Conservation (phyloP, 53 echinoderm and acorn worm genomes). For the Glandiceps talaboti region DNA sequence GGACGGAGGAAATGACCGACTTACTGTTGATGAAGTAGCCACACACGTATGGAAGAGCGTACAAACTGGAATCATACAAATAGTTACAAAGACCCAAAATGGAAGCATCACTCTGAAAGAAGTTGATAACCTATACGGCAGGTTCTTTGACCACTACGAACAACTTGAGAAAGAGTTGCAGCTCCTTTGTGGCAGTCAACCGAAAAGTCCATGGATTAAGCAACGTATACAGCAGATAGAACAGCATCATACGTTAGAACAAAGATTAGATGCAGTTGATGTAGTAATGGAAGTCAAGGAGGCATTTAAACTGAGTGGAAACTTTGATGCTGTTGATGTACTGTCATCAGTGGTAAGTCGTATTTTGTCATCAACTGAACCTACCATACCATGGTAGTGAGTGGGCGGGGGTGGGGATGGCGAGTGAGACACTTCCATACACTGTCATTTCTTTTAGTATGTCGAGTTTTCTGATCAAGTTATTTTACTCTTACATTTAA, state of each 20-base stretch:
- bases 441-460: too few species aligned
- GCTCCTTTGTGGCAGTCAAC: background rate
- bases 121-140: background rate
- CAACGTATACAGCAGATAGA: background rate
- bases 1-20: background rate
- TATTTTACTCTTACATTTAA: too few species aligned
- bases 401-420: too few species aligned
- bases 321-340: background rate
- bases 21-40: background rate
- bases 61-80: background rate
- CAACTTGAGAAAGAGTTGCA: background rate
- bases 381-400: too few species aligned
- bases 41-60: background rate
- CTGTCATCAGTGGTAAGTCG: constrained; percentile 5
- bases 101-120: background rate
- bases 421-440: too few species aligned
- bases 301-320: constrained; percentile 7
- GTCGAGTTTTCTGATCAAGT: too few species aligned
- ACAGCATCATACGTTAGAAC: background rate
- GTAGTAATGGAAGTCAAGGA: constrained; percentile 3
- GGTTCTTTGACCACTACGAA: background rate
- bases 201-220: background rate
- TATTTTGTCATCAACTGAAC: too few species aligned
- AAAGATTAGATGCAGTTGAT: background rate
- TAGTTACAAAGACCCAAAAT: background rate